Evolutionary conservation across 2,113 vertebrate species (phyloP), one percentile per base, ranked within the genome.

Genomic region (Miniopterus natalensis): DNA sequence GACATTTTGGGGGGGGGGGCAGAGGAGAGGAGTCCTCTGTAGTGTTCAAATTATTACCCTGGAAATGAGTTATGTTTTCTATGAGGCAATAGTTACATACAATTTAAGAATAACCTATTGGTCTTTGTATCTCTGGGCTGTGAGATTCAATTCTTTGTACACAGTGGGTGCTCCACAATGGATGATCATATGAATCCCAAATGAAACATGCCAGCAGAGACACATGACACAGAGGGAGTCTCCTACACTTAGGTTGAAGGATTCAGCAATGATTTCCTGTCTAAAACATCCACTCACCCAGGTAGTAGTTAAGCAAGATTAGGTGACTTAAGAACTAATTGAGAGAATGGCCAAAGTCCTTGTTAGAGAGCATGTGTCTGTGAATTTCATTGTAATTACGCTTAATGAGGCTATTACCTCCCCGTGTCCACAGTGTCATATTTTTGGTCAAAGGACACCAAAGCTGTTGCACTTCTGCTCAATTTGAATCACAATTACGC

Each of bases 321-420:
- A 86, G 83, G 29, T 5, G 3, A 11, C 31, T 49, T 73, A 51
- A 77, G 27, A 90, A 68, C 10, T 42, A 89, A 84, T 68, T 66
- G 53, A 89, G 84, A 94, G 17, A 53, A 84, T 73, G 40, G 25
- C 42, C 14, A 74, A 65, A 13, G n/a, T 87, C 36, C 92, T 94
- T 90, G 27, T 87, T 92, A 89, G 84, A 87, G 36, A 86, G 14
- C 17, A 10, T 84, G 55, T 92, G 47, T 66, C 75, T 87, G 31
- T 89, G 90, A 95, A 95, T 73, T 85, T 92, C 75, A 94, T 51
- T 94, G 65, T 90, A 68, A 97, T 92, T 90, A 94, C 42, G 4
- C 6, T 90, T 95, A 95, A 89, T 77, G 90, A 96, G 47, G 71
- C 61, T 79, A 47, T 90, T 80, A 90, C 11, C 3, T 73, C 5